Evolutionary conservation across 2,113 vertebrate genomes (phyloP), one percentile per base, ranked within the genome.

Genomic region (Upupa epops): DNA sequence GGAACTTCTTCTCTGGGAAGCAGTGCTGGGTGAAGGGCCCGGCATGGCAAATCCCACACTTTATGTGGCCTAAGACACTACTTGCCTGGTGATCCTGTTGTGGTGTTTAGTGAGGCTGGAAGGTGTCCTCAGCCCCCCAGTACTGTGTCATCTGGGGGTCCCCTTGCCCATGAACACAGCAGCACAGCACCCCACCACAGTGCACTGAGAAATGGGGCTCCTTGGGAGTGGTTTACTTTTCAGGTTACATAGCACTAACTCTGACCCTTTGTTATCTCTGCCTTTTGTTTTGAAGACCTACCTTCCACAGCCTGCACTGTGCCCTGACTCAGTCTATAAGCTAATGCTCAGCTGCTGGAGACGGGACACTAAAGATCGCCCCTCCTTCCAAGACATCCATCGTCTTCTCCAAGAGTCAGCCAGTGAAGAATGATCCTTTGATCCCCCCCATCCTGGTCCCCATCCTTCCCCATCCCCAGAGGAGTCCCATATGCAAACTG

Each of bases 331-430:
- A 54, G 95, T 99, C 89, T 99, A 99, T 97, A 98, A 97, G 92
- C 97, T 99, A 92, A 99, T 99, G 99, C 97, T 99, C 79, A 98
- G 98, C 96, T 99, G 99, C 97, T 99, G 99, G 99, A 98, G 96
- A 96, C 98, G 99, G 92, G 99, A 99, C n/a, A 98, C 99, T 86
- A 99, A 99, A 95, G 98, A 98, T 45, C 97, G 99, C 22, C 99
- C 98, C 16, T 98, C 98, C n/a, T 99, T 99, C 96, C 98, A 98
- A 93, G 98, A 99, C 59, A 98, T 99, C 74, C 98, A 99, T 79
- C 81, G 92, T 83, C 96, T 97, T 26, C 98, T 99, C 80, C 98
- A 97, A 63, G 98, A 98, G 88, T 97, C 92, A 73, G 87, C 87
- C 80, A 86, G 85, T 32, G 98, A 98, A 31, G 96, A 97, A 64